Evolutionary conservation across 1,140 invertebrate species (phyloP).

Genomic region (Popillia japonica): DNA sequence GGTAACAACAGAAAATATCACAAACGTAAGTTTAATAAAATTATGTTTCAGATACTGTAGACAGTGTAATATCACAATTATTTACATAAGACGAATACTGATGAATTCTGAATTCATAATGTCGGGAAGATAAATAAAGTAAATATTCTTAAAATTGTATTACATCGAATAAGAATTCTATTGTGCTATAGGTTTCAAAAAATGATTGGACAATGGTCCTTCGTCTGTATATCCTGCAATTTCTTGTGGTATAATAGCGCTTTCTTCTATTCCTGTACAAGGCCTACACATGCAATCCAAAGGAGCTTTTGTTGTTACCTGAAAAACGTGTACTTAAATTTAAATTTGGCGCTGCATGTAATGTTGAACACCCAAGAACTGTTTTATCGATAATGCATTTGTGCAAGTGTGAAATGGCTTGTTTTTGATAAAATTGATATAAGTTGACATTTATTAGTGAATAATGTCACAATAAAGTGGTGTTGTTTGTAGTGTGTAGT

Average conservation of each 20-base stretch:
- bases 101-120: not conserved
- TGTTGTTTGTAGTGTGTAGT: not conserved
- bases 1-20: too few species aligned
- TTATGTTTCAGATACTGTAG: too few species aligned
- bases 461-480: too few species aligned
- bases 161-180: not conserved
- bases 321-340: slow-evolving; percentile 44
- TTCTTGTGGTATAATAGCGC: slow-evolving; percentile 87
- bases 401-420: slow-evolving; percentile 4
- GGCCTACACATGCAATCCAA: slow-evolving; percentile 94
- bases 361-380: not conserved
- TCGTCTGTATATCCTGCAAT: slow-evolving; percentile 87
- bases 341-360: slow-evolving; percentile 19
- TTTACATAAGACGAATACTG: too few species aligned
- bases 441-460: slow-evolving; percentile 13
- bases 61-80: not conserved
- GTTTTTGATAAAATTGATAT: slow-evolving; percentile 10
- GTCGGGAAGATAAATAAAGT: not conserved
- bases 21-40: too few species aligned
- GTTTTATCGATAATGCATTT: not conserved
- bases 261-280: slow-evolving; percentile 88
- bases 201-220: slow-evolving; percentile 76
- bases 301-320: slow-evolving; percentile 90
- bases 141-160: not conserved
- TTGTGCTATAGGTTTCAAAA: slow-evolving; percentile 64